Percentiles rank a stretch among this genome's conserved stretches.
phyloP scores from a whole-genome alignment of 2,113 vertebrate species.

The Centropristis striata region DNA sequence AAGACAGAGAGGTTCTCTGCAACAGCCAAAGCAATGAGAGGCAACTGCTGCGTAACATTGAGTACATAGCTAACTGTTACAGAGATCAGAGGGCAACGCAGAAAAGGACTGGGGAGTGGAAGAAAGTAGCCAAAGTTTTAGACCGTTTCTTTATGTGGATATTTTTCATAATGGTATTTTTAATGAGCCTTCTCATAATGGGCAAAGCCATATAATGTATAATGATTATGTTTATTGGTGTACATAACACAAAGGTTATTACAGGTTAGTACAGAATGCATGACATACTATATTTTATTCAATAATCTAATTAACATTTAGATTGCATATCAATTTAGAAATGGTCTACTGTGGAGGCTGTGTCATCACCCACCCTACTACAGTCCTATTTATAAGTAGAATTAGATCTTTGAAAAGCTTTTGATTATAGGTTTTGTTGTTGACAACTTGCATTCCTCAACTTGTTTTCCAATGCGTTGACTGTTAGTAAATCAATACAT shows the following conservation, averaged over 20 bases:
- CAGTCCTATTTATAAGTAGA: neutral
- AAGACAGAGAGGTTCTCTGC: slow-evolving; percentile 36
- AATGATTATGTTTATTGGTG: neutral
- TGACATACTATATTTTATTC: neutral
- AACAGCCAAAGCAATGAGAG: slow-evolving; percentile 75
- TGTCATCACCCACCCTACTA: neutral
- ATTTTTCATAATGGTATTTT: slow-evolving; percentile 93
- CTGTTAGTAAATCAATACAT: neutral
- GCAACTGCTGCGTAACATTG: slow-evolving; percentile 84
- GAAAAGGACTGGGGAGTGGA: slow-evolving; percentile 89
- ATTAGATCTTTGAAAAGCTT: neutral
- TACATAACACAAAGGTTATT: neutral
- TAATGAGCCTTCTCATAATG: slow-evolving; percentile 92
- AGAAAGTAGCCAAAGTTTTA: slow-evolving; percentile 91
- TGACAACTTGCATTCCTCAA: neutral
- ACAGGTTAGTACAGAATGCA: neutral
- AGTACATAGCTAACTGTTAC: slow-evolving; percentile 89
- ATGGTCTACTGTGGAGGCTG: neutral
- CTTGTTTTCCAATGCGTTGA: neutral
- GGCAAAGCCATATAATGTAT: slow-evolving; percentile 85
- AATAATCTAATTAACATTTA: neutral
- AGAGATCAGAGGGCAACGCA: slow-evolving; percentile 87
- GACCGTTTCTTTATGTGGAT: slow-evolving; percentile 94
- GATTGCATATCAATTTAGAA: neutral
- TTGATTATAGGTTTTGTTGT: slow-evolving; percentile 19